A percentile compares a stretch with the other conserved stretches of the same genome.
These are phyloP conservation scores for Apodemia duryi DNA, from an alignment of 2,888 invertebrate species.

Conservation along the genomic window DNA sequence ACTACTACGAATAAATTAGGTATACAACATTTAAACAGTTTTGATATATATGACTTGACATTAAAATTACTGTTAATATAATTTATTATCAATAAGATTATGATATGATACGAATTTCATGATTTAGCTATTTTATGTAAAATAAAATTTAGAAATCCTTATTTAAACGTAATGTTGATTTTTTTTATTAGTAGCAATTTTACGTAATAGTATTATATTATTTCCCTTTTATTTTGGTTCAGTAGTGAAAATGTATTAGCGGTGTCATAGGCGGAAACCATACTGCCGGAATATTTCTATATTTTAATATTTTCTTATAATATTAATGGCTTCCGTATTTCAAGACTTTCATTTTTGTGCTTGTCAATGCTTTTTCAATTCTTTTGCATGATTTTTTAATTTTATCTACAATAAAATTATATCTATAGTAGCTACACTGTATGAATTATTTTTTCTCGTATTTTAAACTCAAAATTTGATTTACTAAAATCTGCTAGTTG, in stretches of 20 bases:
- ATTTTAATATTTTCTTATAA: neutral
- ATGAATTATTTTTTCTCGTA: too few relatives aligned
- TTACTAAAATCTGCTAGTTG: too few relatives aligned
- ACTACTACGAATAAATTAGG: neutral
- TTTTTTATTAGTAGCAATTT: too few relatives aligned
- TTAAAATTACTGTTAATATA: neutral
- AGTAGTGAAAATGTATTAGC: neutral
- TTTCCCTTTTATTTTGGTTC: too few relatives aligned
- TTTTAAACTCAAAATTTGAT: too few relatives aligned
- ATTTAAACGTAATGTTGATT: too few relatives aligned
- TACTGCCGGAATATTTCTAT: neutral
- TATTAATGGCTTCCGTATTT: neutral
- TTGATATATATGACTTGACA: neutral
- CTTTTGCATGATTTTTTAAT: neutral
- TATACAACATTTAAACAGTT: neutral
- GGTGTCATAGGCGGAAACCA: slow-evolving; percentile 2
- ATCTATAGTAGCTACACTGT: too few relatives aligned
- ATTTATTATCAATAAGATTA: too few relatives aligned
- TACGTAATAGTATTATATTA: too few relatives aligned
- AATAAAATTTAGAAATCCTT: neutral
- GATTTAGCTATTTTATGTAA: neutral
- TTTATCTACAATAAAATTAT: too few relatives aligned
- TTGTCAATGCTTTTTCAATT: neutral
- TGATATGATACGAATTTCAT: too few relatives aligned
- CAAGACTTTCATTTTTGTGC: neutral